Evolutionary conservation across 1,140 invertebrate genomes (phyloP), one percentile per base, ranked within the genome.

Genomic region (Diploscapter pachys): DNA sequence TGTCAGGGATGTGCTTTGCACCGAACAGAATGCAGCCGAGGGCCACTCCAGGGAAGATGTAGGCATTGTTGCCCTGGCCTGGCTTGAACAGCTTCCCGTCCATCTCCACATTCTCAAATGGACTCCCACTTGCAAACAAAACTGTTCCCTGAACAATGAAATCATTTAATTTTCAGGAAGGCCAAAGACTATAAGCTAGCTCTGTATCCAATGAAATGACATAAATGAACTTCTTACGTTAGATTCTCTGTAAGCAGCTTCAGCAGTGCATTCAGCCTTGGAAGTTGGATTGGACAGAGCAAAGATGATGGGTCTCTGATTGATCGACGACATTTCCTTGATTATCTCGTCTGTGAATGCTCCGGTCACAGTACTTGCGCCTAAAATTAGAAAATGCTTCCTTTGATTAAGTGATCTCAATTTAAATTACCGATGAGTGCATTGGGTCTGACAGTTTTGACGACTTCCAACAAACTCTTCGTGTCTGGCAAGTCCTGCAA

Each of bases 31-130:
- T 93, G 11, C 95, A 92, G 31, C 93, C 95, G 3, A 97, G 88
- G 48, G 93, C 93, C 1, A 97, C 90, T 50, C 93, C 93, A 2
- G 95, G 95, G 88, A 97, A 97, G 76, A 97, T 96, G 86, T 97
- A 97, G 0, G 95, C 92, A 86, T 97, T 97, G 87, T 97, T 97
- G 64, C 94, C 94, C 87, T 97, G 95, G 0, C 95, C 95, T 9
- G 95, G 92, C 76, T 91, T 89, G 85, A 90, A 95, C 3, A 90
- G 91, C 85, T 92, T 91, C 4, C 91, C 92, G 57, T 91, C 89
- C 69, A 91, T 89, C 1, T 88, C 87, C 0, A 96, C 92, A 31
- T 92, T 90, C 61, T 90, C 90, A 86, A 96, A 97, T 0, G 95
- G 95, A 57, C 93, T 95, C 52, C 95, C 95, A 9, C 93, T 94